phyloP scores from a whole-genome alignment of 2,888 invertebrate genomes.

The Dicranocentrus wangi region DNA sequence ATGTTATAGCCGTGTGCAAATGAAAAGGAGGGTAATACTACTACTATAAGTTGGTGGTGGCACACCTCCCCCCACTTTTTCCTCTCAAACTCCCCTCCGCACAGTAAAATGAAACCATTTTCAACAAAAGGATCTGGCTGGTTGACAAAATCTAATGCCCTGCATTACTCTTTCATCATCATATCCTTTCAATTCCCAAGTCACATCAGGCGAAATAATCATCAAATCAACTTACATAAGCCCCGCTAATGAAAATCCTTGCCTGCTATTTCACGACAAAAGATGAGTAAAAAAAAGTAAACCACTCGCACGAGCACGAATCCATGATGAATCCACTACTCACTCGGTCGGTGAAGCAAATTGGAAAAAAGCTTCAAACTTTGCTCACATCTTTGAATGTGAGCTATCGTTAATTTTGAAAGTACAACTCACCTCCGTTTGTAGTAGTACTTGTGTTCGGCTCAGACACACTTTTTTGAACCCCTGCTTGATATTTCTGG shows the following conservation, averaged over 20 bases:
- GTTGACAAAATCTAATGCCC: constrained; percentile 60
- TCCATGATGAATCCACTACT: not conserved
- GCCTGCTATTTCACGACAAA: constrained; percentile 26
- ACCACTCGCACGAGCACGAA: constrained; percentile 2
- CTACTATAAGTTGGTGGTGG: not conserved
- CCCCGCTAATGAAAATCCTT: constrained; percentile 60
- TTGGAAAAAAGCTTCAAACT: too few species aligned
- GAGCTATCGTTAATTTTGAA: not conserved
- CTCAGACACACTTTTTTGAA: not conserved
- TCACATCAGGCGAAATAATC: constrained; percentile 65
- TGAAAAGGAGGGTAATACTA: constrained; percentile 9
- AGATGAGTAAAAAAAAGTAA: constrained; percentile 1
- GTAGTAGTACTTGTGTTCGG: not conserved
- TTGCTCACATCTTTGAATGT: too few species aligned
- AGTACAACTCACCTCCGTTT: constrained; percentile 8
- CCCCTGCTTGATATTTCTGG: constrained; percentile 1
- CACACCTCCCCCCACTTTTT: constrained; percentile 58
- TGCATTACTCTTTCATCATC: constrained; percentile 54
- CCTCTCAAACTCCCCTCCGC: constrained; percentile 49
- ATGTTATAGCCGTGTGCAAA: too few species aligned
- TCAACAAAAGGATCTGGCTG: constrained; percentile 48
- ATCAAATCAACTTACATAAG: constrained; percentile 61
- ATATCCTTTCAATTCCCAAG: constrained; percentile 54
- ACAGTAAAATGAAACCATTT: constrained; percentile 48
- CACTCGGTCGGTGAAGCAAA: too few species aligned